Evolutionary conservation across 2,113 vertebrate species (phyloP).

Genomic region (Cyprinodon variegatus): DNA sequence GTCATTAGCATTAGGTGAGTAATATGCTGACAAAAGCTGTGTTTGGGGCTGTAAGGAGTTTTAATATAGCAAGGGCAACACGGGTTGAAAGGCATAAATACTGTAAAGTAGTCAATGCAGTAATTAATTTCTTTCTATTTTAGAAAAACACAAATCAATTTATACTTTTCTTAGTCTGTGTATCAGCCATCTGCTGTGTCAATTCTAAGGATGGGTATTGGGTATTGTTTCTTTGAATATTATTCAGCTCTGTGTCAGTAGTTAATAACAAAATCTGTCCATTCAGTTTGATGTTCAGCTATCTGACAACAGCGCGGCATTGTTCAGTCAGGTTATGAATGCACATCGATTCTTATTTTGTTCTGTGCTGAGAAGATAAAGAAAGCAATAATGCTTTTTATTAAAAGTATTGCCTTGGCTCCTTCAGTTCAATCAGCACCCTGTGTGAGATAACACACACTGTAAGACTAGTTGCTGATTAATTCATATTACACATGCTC

Average conservation of each 20-base stretch:
- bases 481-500: conserved; percentile 58
- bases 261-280: conserved; percentile 45
- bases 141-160: conserved; percentile 49
- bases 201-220: conserved; percentile 19
- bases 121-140: conserved; percentile 49
- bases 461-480: conserved; percentile 49
- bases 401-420: conserved; percentile 51
- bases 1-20: conserved; percentile 75
- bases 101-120: conserved; percentile 43
- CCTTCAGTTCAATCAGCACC: conserved; percentile 49
- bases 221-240: conserved; percentile 38
- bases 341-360: conserved; percentile 57
- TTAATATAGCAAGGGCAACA: conserved; percentile 37
- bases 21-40: conserved; percentile 63
- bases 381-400: conserved; percentile 62
- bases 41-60: conserved; percentile 3
- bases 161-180: conserved; percentile 29
- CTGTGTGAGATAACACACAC: conserved; percentile 45
- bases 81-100: conserved; percentile 59
- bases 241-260: conserved; percentile 28
- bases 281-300: conserved; percentile 38
- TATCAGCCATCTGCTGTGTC: conserved; percentile 37
- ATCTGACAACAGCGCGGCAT: conserved; percentile 58
- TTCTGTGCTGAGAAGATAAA: conserved; percentile 60
- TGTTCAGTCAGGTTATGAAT: conserved; percentile 59